Evolutionary conservation across 2,113 vertebrate species (phyloP).

Genomic region (Ceyx margarethae): DNA sequence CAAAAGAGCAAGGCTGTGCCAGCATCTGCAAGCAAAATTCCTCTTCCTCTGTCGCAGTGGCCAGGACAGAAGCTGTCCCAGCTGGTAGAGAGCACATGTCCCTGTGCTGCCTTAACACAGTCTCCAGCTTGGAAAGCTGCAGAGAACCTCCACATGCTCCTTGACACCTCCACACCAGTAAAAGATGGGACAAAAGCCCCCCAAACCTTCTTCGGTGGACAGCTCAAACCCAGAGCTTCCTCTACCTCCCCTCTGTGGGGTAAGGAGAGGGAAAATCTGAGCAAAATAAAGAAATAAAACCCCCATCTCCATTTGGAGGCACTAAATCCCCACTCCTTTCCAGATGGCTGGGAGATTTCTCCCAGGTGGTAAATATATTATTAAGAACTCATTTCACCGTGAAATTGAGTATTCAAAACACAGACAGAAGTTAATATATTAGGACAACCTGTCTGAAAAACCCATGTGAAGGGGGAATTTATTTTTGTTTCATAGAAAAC

Average conservation of each 20-base stretch:
- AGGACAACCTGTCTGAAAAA: slow-evolving; percentile 83
- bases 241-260: not conserved
- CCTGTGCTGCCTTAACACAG: not conserved
- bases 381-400: slow-evolving; percentile 88
- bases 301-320: slow-evolving; percentile 77
- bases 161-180: not conserved
- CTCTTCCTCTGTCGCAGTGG: not conserved
- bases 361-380: slow-evolving; percentile 88
- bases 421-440: slow-evolving; percentile 87
- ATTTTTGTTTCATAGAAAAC: slow-evolving; percentile 81
- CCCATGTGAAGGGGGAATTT: slow-evolving; percentile 77
- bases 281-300: slow-evolving; percentile 74
- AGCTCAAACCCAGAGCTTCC: not conserved
- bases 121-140: not conserved
- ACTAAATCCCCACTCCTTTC: slow-evolving; percentile 80
- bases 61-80: not conserved
- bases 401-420: slow-evolving; percentile 88
- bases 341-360: slow-evolving; percentile 86
- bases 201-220: not conserved
- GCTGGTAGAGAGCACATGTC: fast-evolving
- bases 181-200: fast-evolving
- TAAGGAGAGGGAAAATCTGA: not conserved
- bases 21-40: not conserved
- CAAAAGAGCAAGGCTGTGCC: not conserved
- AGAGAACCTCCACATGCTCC: not conserved